These are phyloP conservation scores for Lasioglossum oenotherae DNA, from an alignment of 2,888 invertebrate species.

Conservation along the genomic window DNA sequence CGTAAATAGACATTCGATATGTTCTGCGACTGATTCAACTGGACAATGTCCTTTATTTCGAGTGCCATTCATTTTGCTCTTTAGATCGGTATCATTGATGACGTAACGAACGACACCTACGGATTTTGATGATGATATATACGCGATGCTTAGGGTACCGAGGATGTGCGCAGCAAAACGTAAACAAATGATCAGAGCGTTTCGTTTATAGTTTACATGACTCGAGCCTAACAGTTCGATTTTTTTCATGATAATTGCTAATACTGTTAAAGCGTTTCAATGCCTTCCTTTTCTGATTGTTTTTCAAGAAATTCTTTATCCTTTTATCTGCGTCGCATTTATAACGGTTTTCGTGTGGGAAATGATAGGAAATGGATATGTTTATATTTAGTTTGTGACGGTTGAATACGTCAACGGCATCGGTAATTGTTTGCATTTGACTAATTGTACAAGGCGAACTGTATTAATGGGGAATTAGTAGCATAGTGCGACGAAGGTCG, in stretches of 20 bases:
- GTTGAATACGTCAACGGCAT: not conserved
- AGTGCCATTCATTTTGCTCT: constrained; percentile 19
- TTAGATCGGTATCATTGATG: constrained; percentile 17
- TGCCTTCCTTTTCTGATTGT: not conserved
- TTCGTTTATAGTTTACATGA: not conserved
- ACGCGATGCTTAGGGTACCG: not conserved
- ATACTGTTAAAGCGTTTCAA: not conserved
- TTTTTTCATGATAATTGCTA: not conserved
- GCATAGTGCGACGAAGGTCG: constrained; percentile 60
- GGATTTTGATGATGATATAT: not conserved
- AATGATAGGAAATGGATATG: not conserved
- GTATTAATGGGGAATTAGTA: constrained; percentile 34
- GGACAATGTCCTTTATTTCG: constrained; percentile 35
- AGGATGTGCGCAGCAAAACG: constrained; percentile 14
- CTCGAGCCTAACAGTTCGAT: not conserved
- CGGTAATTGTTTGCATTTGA: not conserved
- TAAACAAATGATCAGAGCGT: constrained; percentile 44
- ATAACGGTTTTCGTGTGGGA: not conserved
- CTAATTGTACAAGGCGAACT: constrained; percentile 5
- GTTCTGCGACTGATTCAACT: constrained; percentile 32
- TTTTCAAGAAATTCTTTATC: constrained; percentile 26
- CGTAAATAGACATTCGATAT: constrained; percentile 8
- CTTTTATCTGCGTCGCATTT: not conserved
- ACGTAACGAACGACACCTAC: constrained; percentile 11
- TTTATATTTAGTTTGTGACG: not conserved